phyloP scores from a whole-genome alignment of 2,113 vertebrate species.

The Amphiprion percula region DNA sequence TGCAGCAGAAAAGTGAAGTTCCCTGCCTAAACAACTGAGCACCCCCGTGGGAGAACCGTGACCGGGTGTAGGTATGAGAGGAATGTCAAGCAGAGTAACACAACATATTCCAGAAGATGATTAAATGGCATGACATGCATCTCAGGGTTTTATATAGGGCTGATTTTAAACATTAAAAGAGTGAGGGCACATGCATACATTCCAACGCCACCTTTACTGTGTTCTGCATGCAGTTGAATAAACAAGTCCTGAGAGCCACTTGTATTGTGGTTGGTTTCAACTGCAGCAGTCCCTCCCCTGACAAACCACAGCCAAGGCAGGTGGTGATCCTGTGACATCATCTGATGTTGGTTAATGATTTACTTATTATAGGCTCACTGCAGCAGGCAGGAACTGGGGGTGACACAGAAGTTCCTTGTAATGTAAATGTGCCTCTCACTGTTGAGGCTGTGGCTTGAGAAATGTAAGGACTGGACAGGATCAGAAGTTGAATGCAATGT shows the following conservation, averaged over 20 bases:
- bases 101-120: slow-evolving; percentile 28
- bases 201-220: too few relatives aligned
- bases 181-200: neutral
- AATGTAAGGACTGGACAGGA: too few relatives aligned
- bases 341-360: slow-evolving; percentile 24
- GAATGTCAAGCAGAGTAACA: slow-evolving; percentile 66
- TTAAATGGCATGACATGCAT: slow-evolving; percentile 24
- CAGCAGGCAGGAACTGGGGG: neutral
- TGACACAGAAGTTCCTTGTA: too few relatives aligned
- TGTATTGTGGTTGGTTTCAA: neutral
- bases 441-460: too few relatives aligned
- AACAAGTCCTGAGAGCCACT: neutral
- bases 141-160: neutral
- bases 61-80: slow-evolving; percentile 68
- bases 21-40: slow-evolving; percentile 38
- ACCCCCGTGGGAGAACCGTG: slow-evolving; percentile 69
- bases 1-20: slow-evolving; percentile 48
- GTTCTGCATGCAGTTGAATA: neutral
- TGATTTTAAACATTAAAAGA: neutral
- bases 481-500: too few relatives aligned
- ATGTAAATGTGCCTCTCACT: too few relatives aligned
- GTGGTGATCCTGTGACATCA: slow-evolving; percentile 18
- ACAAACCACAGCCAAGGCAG: neutral
- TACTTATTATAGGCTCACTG: neutral
- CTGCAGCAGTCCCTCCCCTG: neutral